Conservation (phyloP, 1,140 invertebrate species). For the Psix sp. region DNA sequence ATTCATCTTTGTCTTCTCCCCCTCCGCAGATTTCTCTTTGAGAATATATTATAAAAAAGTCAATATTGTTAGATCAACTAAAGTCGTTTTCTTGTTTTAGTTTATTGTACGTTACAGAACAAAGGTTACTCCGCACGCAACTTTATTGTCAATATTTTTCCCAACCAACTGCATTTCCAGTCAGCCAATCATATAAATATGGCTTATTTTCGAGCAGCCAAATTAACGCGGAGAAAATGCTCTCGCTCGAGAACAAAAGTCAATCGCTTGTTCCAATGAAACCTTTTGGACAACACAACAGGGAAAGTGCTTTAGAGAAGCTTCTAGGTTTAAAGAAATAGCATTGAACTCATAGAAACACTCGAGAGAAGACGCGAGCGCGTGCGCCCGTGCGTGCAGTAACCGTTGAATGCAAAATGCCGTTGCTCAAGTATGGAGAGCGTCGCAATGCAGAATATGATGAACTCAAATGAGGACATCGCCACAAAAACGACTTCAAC, state of each 20-base stretch:
- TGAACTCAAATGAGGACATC: constrained; percentile 44
- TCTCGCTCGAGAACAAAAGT: constrained; percentile 1
- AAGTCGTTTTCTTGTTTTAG: too few species aligned
- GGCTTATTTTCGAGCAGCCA: too few species aligned
- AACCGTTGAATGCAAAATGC: constrained; percentile 49
- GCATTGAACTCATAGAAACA: constrained; percentile 26
- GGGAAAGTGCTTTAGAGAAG: constrained; percentile 22
- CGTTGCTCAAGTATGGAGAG: constrained; percentile 45
- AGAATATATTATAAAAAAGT: too few species aligned
- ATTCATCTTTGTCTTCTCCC: too few species aligned
- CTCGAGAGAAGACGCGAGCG: constrained; percentile 5
- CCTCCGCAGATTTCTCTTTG: too few species aligned
- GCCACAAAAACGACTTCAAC: constrained; percentile 35
- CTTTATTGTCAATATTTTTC: too few species aligned
- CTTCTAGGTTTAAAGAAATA: constrained; percentile 21
- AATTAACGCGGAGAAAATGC: too few species aligned
- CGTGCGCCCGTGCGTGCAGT: constrained; percentile 37
- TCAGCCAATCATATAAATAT: too few species aligned
- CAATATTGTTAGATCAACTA: too few species aligned
- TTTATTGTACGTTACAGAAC: too few species aligned
- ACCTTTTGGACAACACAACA: constrained; percentile 6
- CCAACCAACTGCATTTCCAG: too few species aligned
- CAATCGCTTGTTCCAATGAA: constrained; percentile 4
- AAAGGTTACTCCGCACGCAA: too few species aligned
- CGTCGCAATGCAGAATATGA: constrained; percentile 50